Conservation (phyloP, 2,888 invertebrate genomes). For the Eupithecia subumbrata region DNA sequence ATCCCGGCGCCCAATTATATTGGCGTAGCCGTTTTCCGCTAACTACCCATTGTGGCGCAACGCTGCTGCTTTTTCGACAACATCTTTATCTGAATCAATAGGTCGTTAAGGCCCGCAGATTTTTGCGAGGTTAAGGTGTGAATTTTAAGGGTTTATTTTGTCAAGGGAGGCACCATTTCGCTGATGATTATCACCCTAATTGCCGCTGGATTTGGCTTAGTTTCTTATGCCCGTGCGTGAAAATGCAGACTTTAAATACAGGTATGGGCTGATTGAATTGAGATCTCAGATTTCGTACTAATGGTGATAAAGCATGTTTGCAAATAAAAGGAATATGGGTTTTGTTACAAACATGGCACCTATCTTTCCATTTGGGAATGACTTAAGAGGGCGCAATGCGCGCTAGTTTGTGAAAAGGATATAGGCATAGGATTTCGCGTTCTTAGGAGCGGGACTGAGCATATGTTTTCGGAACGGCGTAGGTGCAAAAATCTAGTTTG, state of each 20-base stretch:
- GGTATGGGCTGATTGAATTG: slow-evolving; percentile 30
- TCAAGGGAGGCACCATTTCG: slow-evolving; percentile 38
- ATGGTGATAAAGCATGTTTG: neutral
- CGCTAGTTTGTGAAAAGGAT: too few species aligned
- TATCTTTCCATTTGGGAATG: neutral
- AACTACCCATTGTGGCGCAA: slow-evolving; percentile 67
- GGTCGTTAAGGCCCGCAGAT: slow-evolving; percentile 67
- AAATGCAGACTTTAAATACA: slow-evolving; percentile 5
- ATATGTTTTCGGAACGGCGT: too few species aligned
- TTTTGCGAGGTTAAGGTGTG: slow-evolving; percentile 58
- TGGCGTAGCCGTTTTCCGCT: slow-evolving; percentile 46
- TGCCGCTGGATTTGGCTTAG: slow-evolving; percentile 49
- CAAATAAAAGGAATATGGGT: neutral
- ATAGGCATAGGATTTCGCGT: too few species aligned
- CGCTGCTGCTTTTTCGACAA: slow-evolving; percentile 64
- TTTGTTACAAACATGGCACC: neutral
- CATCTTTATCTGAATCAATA: slow-evolving; percentile 78
- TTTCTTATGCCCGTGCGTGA: slow-evolving; percentile 45
- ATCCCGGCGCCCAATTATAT: slow-evolving; percentile 38
- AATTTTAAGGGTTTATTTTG: slow-evolving; percentile 56
- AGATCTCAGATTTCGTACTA: slow-evolving; percentile 32
- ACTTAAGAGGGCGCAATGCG: neutral
- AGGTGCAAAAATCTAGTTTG: too few species aligned
- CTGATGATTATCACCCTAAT: slow-evolving; percentile 53
- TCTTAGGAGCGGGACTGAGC: too few species aligned